These are phyloP conservation scores for Salvelinus alpinus DNA, from an alignment of 2,113 vertebrate species.

Conservation along the genomic window DNA sequence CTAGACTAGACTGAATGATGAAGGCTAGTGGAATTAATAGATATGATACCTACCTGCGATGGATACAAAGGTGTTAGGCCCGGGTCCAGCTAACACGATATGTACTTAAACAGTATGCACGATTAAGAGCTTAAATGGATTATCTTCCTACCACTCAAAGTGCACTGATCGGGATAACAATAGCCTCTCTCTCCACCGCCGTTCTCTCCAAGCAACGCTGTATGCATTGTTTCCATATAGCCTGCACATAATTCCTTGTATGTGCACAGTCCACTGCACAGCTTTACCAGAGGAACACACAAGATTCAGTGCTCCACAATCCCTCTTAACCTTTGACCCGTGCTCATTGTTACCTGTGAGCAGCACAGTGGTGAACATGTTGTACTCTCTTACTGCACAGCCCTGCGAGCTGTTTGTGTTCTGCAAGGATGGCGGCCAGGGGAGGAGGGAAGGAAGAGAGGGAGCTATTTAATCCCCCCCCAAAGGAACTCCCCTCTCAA, in stretches of 20 bases:
- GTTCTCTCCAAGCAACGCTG: conserved; percentile 31
- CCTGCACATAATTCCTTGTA: conserved; percentile 9
- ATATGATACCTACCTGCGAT: conserved; percentile 45
- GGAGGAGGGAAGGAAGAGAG: conserved; percentile 67
- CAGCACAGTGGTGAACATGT: conserved; percentile 65
- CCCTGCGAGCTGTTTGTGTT: conserved; percentile 77
- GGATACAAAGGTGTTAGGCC: conserved; percentile 56
- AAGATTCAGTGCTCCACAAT: conserved; percentile 64
- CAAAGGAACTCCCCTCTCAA: conserved; percentile 82
- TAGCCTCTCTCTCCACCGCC: neutral
- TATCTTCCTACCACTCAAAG: conserved; percentile 58
- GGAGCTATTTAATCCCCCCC: conserved; percentile 79
- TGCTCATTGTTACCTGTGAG: conserved; percentile 77
- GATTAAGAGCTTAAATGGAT: conserved; percentile 70
- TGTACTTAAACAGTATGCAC: conserved; percentile 65
- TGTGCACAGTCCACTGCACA: conserved; percentile 25
- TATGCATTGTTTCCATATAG: too few relatives aligned
- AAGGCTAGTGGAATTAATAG: conserved; percentile 42
- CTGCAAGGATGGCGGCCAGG: conserved; percentile 66
- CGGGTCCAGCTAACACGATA: conserved; percentile 36
- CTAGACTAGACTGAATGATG: conserved; percentile 44
- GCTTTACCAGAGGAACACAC: conserved; percentile 61
- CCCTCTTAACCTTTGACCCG: conserved; percentile 76
- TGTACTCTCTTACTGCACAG: conserved; percentile 61
- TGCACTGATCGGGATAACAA: neutral